A percentile compares a stretch with the other conserved stretches of the same genome.
Evolutionary conservation across 2,888 invertebrate species (phyloP).

Genomic region (Noctua fimbriata): DNA sequence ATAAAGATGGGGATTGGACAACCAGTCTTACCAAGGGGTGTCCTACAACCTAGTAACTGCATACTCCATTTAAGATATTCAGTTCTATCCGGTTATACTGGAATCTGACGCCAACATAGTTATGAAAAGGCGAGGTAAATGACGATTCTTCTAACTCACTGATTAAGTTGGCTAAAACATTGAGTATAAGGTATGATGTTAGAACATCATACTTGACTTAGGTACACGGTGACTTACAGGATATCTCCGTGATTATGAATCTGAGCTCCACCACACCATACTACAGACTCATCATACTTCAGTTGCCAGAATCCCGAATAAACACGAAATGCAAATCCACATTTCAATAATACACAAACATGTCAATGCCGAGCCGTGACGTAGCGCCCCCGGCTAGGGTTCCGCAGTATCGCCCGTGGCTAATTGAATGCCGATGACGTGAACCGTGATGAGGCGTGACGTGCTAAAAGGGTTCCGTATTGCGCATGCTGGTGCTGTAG

Average conservation of each 20-base stretch:
- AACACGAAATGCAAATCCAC: constrained; percentile 33
- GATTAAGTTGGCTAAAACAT: not conserved
- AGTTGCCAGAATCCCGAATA: not conserved
- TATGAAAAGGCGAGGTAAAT: not conserved
- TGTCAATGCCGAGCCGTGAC: constrained; percentile 56
- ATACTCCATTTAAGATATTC: not conserved
- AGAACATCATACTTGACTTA: not conserved
- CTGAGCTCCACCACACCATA: not conserved
- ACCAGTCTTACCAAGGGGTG: no score
- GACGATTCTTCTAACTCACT: not conserved
- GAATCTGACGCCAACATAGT: not conserved
- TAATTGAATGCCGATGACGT: constrained; percentile 77
- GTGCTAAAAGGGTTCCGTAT: constrained; percentile 66
- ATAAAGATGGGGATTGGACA: no score
- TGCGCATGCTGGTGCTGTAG: constrained; percentile 2
- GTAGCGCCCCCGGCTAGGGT: constrained; percentile 62
- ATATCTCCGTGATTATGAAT: no score
- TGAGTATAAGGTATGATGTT: not conserved
- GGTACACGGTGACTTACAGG: no score
- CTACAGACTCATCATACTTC: not conserved
- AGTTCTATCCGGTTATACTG: not conserved
- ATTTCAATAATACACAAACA: constrained; percentile 56
- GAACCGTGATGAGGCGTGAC: constrained; percentile 71
- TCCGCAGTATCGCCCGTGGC: constrained; percentile 67
- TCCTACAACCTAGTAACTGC: no score